Evolutionary conservation across 2,888 invertebrate species (phyloP).

Genomic region (Acanthoscelides obtectus): DNA sequence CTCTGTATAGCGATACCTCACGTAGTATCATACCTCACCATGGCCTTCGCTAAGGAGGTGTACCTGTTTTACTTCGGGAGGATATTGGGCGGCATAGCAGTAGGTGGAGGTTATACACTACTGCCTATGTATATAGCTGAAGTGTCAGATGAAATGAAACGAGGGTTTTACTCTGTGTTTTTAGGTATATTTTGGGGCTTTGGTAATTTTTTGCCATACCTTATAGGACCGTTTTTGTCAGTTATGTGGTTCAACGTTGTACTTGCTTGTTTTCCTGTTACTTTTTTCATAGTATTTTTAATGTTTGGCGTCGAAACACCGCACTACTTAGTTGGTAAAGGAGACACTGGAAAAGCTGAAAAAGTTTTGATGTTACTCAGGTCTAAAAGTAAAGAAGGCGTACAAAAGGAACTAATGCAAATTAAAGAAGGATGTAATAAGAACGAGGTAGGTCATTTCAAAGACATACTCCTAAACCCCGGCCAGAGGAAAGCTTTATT

Average conservation of each 20-base stretch:
- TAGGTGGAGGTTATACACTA: conserved; percentile 66
- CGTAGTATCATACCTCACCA: conserved; percentile 25
- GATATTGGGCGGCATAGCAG: conserved; percentile 56
- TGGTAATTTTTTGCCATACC: conserved; percentile 66
- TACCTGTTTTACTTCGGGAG: conserved; percentile 43
- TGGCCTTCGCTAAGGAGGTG: conserved; percentile 26
- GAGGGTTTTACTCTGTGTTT: conserved; percentile 65
- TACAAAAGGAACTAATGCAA: conserved; percentile 52
- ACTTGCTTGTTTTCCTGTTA: conserved; percentile 43
- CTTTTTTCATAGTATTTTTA: conserved; percentile 53
- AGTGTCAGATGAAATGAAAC: conserved; percentile 67
- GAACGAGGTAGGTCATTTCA: conserved; percentile 48
- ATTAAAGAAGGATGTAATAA: conserved; percentile 39
- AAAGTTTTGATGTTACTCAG: conserved; percentile 57
- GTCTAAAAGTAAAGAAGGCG: conserved; percentile 40
- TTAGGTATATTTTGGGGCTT: conserved; percentile 66
- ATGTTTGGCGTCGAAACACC: conserved; percentile 79
- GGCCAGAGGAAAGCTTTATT: conserved; percentile 70
- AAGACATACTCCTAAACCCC: conserved; percentile 59
- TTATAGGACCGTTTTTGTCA: conserved; percentile 64
- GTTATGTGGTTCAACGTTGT: conserved; percentile 59
- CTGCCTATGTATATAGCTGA: conserved; percentile 84
- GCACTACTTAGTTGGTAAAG: conserved; percentile 58
- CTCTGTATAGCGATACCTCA: conserved; percentile 47
- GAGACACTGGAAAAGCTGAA: conserved; percentile 55